phyloP scores from a whole-genome alignment of 1,140 invertebrate genomes.

The Heliconius nattereri region DNA sequence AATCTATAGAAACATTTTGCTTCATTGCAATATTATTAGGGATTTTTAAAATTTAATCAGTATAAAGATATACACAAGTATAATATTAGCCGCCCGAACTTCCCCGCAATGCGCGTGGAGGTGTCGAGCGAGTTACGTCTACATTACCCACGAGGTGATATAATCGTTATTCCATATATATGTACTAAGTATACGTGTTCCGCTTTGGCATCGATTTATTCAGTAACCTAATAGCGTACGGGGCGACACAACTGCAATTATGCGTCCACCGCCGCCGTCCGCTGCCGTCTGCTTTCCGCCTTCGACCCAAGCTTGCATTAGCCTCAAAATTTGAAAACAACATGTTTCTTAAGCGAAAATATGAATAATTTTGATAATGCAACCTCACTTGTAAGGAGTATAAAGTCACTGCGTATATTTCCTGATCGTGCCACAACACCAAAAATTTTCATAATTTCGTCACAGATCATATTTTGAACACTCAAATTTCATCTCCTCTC shows the following conservation, averaged over 20 bases:
- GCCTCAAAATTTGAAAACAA: neutral
- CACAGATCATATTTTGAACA: neutral
- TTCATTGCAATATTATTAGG: constrained; percentile 71
- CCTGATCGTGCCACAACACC: neutral
- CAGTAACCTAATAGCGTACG: constrained; percentile 65
- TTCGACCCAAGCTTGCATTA: constrained; percentile 40
- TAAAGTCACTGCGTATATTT: neutral
- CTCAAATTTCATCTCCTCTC: neutral
- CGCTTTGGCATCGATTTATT: constrained; percentile 77
- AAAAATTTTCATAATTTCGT: constrained; percentile 6
- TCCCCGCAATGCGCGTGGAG: constrained; percentile 45
- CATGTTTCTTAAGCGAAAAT: neutral
- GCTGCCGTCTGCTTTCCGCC: constrained; percentile 40
- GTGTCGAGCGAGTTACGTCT: constrained; percentile 61
- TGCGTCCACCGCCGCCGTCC: constrained; percentile 41
- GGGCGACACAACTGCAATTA: constrained; percentile 36
- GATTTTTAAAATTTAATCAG: constrained; percentile 73
- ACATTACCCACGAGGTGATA: constrained; percentile 76
- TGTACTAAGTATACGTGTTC: constrained; percentile 74
- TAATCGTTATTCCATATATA: constrained; percentile 73
- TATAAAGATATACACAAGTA: constrained; percentile 75
- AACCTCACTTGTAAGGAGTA: neutral
- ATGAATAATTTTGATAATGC: constrained; percentile 11
- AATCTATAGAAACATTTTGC: constrained; percentile 72
- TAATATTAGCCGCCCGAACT: constrained; percentile 64